Percentiles rank a stretch among this genome's conserved stretches.
Conservation (phyloP, 2,888 invertebrate species). For the Ganaspis brasiliensis region DNA sequence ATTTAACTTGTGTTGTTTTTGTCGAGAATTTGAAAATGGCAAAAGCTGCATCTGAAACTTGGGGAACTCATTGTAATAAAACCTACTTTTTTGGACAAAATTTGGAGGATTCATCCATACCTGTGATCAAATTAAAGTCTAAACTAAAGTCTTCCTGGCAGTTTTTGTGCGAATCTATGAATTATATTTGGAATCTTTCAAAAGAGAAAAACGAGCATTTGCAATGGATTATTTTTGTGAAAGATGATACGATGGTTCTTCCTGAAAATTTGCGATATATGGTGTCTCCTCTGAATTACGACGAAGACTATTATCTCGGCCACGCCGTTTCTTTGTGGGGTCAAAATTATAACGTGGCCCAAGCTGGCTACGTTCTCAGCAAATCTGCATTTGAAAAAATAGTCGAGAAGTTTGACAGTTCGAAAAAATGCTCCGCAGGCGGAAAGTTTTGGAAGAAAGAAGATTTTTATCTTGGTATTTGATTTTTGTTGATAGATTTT, state of each 20-base stretch:
- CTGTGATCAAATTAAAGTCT: conserved; percentile 69
- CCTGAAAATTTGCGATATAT: conserved; percentile 83
- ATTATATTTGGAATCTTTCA: conserved; percentile 71
- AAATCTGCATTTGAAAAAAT: conserved; percentile 80
- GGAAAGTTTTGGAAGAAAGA: conserved; percentile 83
- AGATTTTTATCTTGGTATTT: conserved; percentile 83
- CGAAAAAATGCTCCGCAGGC: conserved; percentile 79
- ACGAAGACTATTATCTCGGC: conserved; percentile 82
- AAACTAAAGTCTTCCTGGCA: conserved; percentile 80
- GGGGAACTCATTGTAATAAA: conserved; percentile 79
- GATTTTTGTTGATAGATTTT: not conserved
- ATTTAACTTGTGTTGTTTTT: conserved; percentile 81
- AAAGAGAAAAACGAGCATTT: conserved; percentile 52
- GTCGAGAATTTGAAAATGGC: conserved; percentile 79
- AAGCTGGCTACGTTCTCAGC: conserved; percentile 83
- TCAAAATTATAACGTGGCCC: conserved; percentile 82
- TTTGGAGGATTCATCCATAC: conserved; percentile 63
- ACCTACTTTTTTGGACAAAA: conserved; percentile 74
- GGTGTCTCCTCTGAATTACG: conserved; percentile 80
- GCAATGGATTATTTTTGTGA: conserved; percentile 83
- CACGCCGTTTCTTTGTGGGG: conserved; percentile 83
- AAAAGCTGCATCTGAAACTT: conserved; percentile 78
- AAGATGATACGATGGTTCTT: conserved; percentile 83
- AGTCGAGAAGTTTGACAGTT: conserved; percentile 77
- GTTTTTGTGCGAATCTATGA: conserved; percentile 79